Percentiles rank a stretch among this genome's conserved stretches.
Conservation (phyloP, 2,888 invertebrate species). For the Charanyca ferruginea region DNA sequence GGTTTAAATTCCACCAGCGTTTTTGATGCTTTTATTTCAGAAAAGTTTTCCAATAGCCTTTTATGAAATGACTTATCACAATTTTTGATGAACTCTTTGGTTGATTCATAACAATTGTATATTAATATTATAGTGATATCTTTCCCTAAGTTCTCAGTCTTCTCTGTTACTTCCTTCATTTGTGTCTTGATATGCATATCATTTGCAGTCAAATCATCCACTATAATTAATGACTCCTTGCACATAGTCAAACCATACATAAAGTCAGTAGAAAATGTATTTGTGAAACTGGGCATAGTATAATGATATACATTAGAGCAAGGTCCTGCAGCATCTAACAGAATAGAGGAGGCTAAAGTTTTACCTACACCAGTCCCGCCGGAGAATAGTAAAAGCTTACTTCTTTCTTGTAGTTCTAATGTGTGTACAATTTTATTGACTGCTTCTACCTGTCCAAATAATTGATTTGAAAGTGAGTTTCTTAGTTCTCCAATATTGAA, state of each 20-base stretch:
- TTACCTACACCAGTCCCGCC: conserved; percentile 89
- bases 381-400: conserved; percentile 81
- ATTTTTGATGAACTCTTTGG: conserved; percentile 68
- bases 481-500: conserved; percentile 70
- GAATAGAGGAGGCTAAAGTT: conserved; percentile 79
- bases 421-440: conserved; percentile 72
- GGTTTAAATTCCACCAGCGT: conserved; percentile 78
- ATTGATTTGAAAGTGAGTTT: conserved; percentile 68
- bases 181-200: conserved; percentile 72
- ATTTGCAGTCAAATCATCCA: conserved; percentile 80
- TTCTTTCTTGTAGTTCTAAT: conserved; percentile 68
- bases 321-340: conserved; percentile 75
- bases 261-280: conserved; percentile 77
- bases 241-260: conserved; percentile 82
- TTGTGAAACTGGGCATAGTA: conserved; percentile 82
- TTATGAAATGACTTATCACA: conserved; percentile 74
- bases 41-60: conserved; percentile 71
- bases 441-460: conserved; percentile 82
- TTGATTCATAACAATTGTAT: conserved; percentile 79
- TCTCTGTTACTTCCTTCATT: conserved; percentile 74
- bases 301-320: conserved; percentile 85
- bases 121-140: conserved; percentile 81
- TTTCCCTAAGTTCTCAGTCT: conserved; percentile 76
- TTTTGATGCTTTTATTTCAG: conserved; percentile 72
- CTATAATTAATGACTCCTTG: conserved; percentile 76